A percentile compares a stretch with the other conserved stretches of the same genome.
phyloP scores from a whole-genome alignment of 2,113 vertebrate species.

The Odocoileus virginianus region DNA sequence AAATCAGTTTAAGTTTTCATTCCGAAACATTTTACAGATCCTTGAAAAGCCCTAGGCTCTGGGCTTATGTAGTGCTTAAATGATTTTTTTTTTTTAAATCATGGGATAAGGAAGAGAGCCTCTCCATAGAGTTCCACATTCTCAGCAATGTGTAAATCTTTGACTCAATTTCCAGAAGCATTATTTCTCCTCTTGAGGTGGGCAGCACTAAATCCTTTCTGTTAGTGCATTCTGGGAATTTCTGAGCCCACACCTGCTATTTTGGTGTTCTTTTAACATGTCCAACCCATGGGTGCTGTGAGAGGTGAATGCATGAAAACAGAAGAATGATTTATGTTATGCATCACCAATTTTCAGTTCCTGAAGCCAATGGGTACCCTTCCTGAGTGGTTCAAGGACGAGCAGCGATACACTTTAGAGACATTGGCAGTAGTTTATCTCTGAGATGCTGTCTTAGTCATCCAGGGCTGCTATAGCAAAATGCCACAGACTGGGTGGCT shows the following conservation, averaged over 20 bases:
- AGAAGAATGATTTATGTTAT: neutral
- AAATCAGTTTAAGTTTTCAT: neutral
- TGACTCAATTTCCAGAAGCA: conserved; percentile 26
- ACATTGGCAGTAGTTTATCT: neutral
- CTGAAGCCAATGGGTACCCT: neutral
- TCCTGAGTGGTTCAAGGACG: neutral
- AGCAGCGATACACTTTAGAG: neutral
- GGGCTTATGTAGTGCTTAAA: neutral
- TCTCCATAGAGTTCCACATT: neutral
- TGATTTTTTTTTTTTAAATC: neutral
- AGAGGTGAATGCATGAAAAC: conserved; percentile 53
- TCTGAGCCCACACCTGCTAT: conserved; percentile 32
- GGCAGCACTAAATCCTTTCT: neutral
- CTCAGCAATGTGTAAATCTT: neutral
- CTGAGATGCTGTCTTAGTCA: neutral
- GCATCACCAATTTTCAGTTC: neutral
- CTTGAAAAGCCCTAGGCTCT: neutral
- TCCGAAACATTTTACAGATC: neutral
- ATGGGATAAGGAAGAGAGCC: neutral
- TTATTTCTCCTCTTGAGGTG: neutral
- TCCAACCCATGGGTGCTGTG: conserved; percentile 26
- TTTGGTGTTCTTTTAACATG: conserved; percentile 35
- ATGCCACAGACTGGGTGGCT: neutral
- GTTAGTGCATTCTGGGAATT: conserved; percentile 21
- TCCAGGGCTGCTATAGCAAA: neutral